Evolutionary conservation across 2,113 vertebrate genomes (phyloP).

Genomic region (Manacus vitellinus): DNA sequence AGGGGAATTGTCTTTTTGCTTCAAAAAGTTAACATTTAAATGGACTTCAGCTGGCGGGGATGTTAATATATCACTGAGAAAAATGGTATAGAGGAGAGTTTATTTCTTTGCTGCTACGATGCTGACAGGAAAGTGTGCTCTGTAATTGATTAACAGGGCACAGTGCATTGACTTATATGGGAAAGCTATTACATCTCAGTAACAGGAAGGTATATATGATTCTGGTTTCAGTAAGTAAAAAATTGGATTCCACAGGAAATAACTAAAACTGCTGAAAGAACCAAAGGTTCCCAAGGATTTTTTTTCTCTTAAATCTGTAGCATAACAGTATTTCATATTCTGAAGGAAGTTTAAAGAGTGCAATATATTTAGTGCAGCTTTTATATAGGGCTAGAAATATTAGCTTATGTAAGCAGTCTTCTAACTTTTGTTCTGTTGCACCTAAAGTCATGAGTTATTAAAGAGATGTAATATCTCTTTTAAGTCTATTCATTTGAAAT

Average conservation of each 20-base stretch:
- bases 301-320: not conserved
- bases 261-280: slow-evolving; percentile 30
- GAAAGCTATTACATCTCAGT: slow-evolving; percentile 43
- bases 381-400: not conserved
- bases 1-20: not conserved
- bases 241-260: slow-evolving; percentile 19
- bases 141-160: slow-evolving; percentile 66
- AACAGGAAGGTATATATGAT: slow-evolving; percentile 18
- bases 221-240: slow-evolving; percentile 26
- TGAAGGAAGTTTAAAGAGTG: not conserved
- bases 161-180: slow-evolving; percentile 44
- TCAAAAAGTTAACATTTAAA: slow-evolving; percentile 52
- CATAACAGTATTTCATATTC: slow-evolving; percentile 9
- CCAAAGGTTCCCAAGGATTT: not conserved
- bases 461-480: not conserved
- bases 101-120: slow-evolving; percentile 4
- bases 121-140: slow-evolving; percentile 6
- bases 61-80: slow-evolving; percentile 38
- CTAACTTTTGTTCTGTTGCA: not conserved
- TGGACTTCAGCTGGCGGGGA: not conserved
- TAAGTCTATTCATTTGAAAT: not conserved
- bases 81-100: slow-evolving; percentile 33
- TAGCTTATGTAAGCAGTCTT: not conserved
- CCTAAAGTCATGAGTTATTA: not conserved
- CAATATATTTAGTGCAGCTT: not conserved